Percentiles rank a stretch among this genome's conserved stretches.
Evolutionary conservation across 1,140 invertebrate species (phyloP).

Genomic region (Caenorhabditis latens): DNA sequence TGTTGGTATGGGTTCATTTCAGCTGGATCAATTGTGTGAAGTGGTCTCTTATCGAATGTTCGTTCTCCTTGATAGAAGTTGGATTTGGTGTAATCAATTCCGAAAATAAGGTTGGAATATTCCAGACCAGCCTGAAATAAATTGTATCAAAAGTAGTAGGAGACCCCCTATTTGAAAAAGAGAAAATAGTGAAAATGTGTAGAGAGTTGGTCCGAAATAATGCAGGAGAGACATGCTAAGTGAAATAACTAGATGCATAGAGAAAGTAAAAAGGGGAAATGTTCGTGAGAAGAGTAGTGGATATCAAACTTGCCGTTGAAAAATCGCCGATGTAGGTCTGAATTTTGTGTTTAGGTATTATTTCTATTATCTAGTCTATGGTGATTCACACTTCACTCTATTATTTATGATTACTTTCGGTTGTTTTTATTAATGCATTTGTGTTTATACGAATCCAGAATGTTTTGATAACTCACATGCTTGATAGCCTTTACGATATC

Average conservation of each 20-base stretch:
- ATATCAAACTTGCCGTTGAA: conserved; percentile 52
- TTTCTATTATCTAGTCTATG: background rate
- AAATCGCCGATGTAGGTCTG: conserved; percentile 53
- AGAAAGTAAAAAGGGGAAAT: background rate
- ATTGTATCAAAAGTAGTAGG: background rate
- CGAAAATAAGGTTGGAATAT: conserved; percentile 79
- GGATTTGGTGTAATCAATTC: conserved; percentile 80
- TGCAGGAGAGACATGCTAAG: conserved; percentile 20
- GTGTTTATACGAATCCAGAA: background rate
- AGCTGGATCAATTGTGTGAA: conserved; percentile 77
- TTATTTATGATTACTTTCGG: background rate
- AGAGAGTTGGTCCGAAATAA: background rate
- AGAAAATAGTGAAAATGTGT: conserved; percentile 27
- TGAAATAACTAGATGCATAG: background rate
- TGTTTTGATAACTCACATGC: conserved; percentile 68
- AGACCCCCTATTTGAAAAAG: background rate
- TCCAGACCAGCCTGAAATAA: conserved; percentile 79
- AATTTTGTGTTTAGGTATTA: background rate
- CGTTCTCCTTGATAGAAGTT: conserved; percentile 80
- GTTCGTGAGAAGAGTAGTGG: conserved; percentile 20
- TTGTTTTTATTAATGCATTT: background rate
- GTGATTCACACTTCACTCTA: conserved; percentile 19
- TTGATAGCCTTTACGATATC: conserved; percentile 77
- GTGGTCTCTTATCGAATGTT: conserved; percentile 78
- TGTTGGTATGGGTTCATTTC: conserved; percentile 78